Evolutionary conservation across 2,888 invertebrate genomes (phyloP), one percentile per base, ranked within the genome.

Genomic region (Polyploca ridens): DNA sequence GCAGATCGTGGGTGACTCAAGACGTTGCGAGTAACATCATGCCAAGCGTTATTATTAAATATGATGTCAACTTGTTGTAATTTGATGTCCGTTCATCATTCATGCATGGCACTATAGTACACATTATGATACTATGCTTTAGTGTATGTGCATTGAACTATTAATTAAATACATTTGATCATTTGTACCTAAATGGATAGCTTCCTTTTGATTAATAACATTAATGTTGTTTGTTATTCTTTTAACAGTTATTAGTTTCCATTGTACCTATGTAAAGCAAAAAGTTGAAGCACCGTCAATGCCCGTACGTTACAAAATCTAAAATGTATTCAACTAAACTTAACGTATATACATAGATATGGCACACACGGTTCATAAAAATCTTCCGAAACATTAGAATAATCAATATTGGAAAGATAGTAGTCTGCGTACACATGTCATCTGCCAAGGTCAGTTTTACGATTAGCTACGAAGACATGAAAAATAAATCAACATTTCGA

Each of bases 1-100:
- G 8, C 19, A 54, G 19, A 54, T 54, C 19, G 54, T 54, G 8
- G 19, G 8, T 54, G 54, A 54, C 14, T 54, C 54, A 54, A 54
- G 54, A 54, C 19, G 54, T 10, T n/a, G 14, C 19, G 8, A 16
- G 19, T 54, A 54, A 54, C 54, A 54, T 54, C 54, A 54, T 54
- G 54, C 54, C 54, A 54, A 54, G 14, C 19, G 54, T 54, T 54
- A 54, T 54, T 19, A 54, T 54, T 54, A 54, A 54, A 54, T 54
- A 54, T 54, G 54, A 54, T 54, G 54, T 19, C 49, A 49, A 49
- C 6, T 49, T 54, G 54, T 54, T 54, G 54, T 54, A 54, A 54
- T 54, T 5, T 19, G 19, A 54, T 10, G 54, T 54, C 6, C 49
- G 54, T 54, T 54, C 8, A 19, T 19, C 1, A n/a, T 49, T 49